Percentiles rank a stretch among this genome's conserved stretches.
phyloP scores from a whole-genome alignment of 2,113 vertebrate species.

The Fregetta grallaria region DNA sequence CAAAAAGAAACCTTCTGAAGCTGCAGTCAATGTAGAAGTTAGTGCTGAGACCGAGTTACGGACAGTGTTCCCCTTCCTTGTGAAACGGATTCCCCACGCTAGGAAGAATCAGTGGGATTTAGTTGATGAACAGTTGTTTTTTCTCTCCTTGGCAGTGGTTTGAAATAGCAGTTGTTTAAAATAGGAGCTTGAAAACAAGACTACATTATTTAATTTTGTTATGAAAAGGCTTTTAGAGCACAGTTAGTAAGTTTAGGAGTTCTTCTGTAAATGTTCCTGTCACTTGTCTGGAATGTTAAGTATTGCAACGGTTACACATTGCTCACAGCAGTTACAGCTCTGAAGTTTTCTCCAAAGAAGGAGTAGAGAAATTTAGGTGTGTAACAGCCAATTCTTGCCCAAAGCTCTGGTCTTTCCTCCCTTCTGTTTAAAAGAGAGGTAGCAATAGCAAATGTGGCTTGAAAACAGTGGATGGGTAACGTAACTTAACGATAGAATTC shows the following conservation, averaged over 20 bases:
- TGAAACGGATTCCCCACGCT: background rate
- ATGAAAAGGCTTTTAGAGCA: slow-evolving; percentile 42
- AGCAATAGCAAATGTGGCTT: background rate
- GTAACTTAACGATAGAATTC: background rate
- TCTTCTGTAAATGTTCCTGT: slow-evolving; percentile 55
- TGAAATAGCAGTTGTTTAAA: slow-evolving; percentile 15
- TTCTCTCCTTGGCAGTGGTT: background rate
- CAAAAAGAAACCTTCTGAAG: background rate
- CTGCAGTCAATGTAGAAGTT: background rate
- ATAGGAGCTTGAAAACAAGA: slow-evolving; percentile 38
- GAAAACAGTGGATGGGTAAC: background rate
- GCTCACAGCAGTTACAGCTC: background rate
- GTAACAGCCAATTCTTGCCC: background rate
- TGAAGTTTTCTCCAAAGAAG: slow-evolving; percentile 63
- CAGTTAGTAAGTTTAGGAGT: slow-evolving; percentile 30
- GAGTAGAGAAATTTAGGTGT: slow-evolving; percentile 29
- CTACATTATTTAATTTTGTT: slow-evolving; percentile 44
- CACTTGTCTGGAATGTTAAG: slow-evolving; percentile 68
- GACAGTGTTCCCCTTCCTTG: background rate
- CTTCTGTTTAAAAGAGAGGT: background rate
- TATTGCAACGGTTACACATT: slow-evolving; percentile 33
- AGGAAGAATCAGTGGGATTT: background rate
- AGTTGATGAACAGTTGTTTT: background rate
- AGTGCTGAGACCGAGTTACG: background rate
- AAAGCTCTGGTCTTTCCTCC: background rate